phyloP scores from a whole-genome alignment of 2,113 vertebrate genomes.

The Tautogolabrus adspersus region DNA sequence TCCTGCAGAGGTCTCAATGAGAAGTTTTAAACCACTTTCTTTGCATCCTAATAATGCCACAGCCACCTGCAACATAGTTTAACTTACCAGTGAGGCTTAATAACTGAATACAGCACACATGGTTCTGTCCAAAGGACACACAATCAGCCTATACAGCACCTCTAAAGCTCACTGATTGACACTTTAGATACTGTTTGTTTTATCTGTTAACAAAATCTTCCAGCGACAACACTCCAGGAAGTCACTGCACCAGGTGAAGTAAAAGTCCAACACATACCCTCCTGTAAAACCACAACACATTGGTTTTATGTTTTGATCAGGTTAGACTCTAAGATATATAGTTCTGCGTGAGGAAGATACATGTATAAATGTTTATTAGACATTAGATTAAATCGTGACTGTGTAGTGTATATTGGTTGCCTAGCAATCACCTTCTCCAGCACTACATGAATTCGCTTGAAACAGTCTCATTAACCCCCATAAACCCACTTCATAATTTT shows the following conservation, averaged over 20 bases:
- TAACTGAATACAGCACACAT: not conserved
- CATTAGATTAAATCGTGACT: no score
- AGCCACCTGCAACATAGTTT: not conserved
- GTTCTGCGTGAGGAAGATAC: not conserved
- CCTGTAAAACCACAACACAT: no score
- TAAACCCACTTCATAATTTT: not conserved
- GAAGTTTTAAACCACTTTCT: not conserved
- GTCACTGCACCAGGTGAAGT: no score
- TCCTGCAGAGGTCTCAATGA: not conserved
- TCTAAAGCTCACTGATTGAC: not conserved
- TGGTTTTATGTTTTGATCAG: no score
- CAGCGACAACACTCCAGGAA: no score
- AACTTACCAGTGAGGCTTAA: slow-evolving; percentile 11
- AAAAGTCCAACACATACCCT: no score
- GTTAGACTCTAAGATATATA: no score
- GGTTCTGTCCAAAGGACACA: not conserved
- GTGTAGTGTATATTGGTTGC: no score
- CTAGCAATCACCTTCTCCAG: not conserved
- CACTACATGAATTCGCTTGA: not conserved
- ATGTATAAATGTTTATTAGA: no score
- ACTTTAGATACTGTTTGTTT: no score
- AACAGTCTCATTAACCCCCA: not conserved
- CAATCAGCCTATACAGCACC: not conserved
- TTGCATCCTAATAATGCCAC: not conserved
- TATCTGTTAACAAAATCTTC: no score